Base-by-base conservation (phyloP, 2,888 invertebrate genomes). In the Coremacera marginata region DNA sequence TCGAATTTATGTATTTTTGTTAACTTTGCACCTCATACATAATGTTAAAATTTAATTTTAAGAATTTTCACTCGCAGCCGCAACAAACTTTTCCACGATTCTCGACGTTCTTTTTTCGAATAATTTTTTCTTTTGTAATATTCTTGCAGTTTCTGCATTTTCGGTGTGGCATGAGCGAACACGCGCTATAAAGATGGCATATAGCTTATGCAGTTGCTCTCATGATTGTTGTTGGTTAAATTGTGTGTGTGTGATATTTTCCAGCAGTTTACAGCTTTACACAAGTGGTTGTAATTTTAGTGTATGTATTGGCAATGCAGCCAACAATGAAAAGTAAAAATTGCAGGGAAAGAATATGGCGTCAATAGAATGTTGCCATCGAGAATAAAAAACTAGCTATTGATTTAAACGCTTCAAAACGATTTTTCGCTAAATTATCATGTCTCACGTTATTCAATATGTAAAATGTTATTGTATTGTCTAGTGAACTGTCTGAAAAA, bases 11-110 rank as follows among this genome's bases (percentile, higher is more conserved):
- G 57, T 80, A 82, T 81, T 86, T 87, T 85, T 83, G 82, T 82
- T 83, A 84, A 83, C 85, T 86, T 86, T 84, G 82, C 82, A 81
- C 84, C 82, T 82, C 86, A 83, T 82, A 82, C 87, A 88, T 86
- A 84, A 86, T 87, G 86, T 83, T 84, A 85, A 87, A 86, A 83
- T 82, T 82, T 82, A 83, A 83, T 80, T 80, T 79, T 74, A 82
- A 82, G 82, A 85, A 84, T 86, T 85, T 82, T 72, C 77, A 77
- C 74, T 71, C 80, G 81, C 83, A 83, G 80, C 82, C 83, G 82
- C 83, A 82, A 84, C 83, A 85, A 83, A 82, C 80, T 76, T 85
- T 84, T 84, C 83, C 81, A 81, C 81, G 79, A 81, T 82, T 87
- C 85, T 84, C 84, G 82, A 83, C 82, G 83, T 86, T 81, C 78